Percentiles rank a stretch among this genome's conserved stretches.
Evolutionary conservation across 2,797 vertebrate species (phyloP).

Genomic region (Epinephelus malabaricus): DNA sequence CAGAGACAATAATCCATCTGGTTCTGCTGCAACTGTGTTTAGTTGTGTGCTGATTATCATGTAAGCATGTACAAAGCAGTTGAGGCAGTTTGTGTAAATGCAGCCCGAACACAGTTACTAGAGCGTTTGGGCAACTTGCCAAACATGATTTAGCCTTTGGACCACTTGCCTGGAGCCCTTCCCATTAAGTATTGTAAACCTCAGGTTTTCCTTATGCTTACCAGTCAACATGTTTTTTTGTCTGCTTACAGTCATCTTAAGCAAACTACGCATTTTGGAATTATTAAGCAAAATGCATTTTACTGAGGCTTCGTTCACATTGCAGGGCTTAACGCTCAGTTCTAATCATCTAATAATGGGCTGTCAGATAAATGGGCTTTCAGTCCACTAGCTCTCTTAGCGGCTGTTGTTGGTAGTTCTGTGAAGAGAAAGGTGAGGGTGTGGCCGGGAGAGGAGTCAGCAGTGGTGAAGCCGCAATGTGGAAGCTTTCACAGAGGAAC

Average conservation of each 20-base stretch:
- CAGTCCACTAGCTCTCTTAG: too few relatives aligned
- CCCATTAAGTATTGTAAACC: constrained; percentile 55
- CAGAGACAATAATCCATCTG: constrained; percentile 30
- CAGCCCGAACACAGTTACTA: constrained; percentile 17
- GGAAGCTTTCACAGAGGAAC: too few relatives aligned
- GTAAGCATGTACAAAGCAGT: constrained; percentile 51
- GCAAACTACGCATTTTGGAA: constrained; percentile 13
- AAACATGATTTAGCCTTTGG: constrained; percentile 35
- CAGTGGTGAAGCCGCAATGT: too few relatives aligned
- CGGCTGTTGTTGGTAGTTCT: too few relatives aligned
- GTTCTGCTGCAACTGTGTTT: constrained; percentile 35
- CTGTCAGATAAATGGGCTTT: too few relatives aligned
- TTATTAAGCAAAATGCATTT: constrained; percentile 12
- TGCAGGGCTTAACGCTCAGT: too few relatives aligned
- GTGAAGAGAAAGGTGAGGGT: too few relatives aligned
- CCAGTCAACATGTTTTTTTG: constrained; percentile 4
- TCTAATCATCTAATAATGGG: too few relatives aligned
- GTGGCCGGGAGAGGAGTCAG: too few relatives aligned
- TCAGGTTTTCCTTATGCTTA: constrained; percentile 66
- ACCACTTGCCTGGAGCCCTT: constrained; percentile 39
- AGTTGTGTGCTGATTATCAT: constrained; percentile 30
- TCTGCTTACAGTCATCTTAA: constrained; percentile 10
- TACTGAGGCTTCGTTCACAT: neutral
- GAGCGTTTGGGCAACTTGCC: constrained; percentile 22
- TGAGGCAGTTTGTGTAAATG: constrained; percentile 18